Percentiles rank a stretch among this genome's conserved stretches.
Evolutionary conservation across 2,888 invertebrate genomes (phyloP).

Genomic region (Drosophila mulleri): DNA sequence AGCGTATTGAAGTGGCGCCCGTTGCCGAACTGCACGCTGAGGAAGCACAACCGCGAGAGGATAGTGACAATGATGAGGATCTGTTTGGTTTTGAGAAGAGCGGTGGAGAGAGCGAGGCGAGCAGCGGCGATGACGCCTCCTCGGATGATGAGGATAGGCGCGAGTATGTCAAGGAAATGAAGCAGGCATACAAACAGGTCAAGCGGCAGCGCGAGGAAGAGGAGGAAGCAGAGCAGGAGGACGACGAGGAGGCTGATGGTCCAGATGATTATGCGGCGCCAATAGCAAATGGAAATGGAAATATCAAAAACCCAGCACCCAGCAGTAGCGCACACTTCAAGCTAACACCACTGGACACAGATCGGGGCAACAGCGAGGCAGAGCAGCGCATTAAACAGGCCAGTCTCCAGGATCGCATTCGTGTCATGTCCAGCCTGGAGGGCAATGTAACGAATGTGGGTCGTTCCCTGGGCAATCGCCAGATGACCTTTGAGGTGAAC

Average conservation of each 20-base stretch:
- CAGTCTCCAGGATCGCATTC: slow-evolving; percentile 90
- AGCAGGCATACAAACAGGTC: slow-evolving; percentile 87
- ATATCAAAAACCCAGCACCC: slow-evolving; percentile 1
- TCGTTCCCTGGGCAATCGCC: slow-evolving; percentile 89
- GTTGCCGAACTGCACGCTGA: slow-evolving; percentile 85
- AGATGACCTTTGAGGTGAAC: slow-evolving; percentile 91
- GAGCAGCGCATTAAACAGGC: slow-evolving; percentile 71
- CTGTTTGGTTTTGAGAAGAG: slow-evolving; percentile 82
- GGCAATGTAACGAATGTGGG: slow-evolving; percentile 85
- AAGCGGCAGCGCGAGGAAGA: slow-evolving; percentile 81
- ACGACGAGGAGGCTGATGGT: slow-evolving; percentile 61
- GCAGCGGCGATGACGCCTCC: slow-evolving; percentile 86
- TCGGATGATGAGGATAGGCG: slow-evolving; percentile 92
- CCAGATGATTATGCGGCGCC: slow-evolving; percentile 37
- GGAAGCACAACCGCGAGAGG: slow-evolving; percentile 80
- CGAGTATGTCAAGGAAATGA: slow-evolving; percentile 92
- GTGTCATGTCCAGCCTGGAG: slow-evolving; percentile 86
- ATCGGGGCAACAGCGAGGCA: slow-evolving; percentile 78
- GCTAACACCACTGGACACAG: slow-evolving; percentile 87
- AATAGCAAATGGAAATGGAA: slow-evolving; percentile 27
- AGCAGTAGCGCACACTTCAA: slow-evolving; percentile 84
- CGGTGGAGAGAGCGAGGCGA: slow-evolving; percentile 84
- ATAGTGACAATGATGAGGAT: slow-evolving; percentile 85
- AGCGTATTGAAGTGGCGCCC: slow-evolving; percentile 86
- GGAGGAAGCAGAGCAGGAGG: slow-evolving; percentile 65